Evolutionary conservation across 2,888 invertebrate species (phyloP).

Genomic region (Dioctria linearis): DNA sequence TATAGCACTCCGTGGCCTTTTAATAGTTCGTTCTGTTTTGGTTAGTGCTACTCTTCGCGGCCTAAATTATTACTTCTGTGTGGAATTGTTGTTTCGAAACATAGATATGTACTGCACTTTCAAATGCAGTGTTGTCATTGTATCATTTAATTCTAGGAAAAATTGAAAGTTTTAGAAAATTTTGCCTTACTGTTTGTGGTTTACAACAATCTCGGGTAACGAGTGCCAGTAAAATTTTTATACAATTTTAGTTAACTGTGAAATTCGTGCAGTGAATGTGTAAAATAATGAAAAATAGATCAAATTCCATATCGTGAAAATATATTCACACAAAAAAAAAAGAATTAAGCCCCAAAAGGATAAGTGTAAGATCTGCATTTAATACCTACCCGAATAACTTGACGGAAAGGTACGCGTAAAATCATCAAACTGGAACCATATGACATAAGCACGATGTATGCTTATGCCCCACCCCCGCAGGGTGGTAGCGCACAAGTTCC

Average conservation of each 20-base stretch:
- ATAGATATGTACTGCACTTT: too few species aligned
- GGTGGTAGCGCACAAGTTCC: conserved; percentile 60
- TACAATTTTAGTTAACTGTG: neutral
- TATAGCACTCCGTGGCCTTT: conserved; percentile 35
- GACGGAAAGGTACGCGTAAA: neutral
- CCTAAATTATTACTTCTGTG: neutral
- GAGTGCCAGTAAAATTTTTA: too few species aligned
- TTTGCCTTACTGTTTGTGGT: too few species aligned
- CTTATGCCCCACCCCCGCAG: conserved; percentile 61
- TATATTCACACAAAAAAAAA: too few species aligned
- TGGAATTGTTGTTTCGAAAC: too few species aligned
- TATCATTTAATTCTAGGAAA: neutral
- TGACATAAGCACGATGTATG: conserved; percentile 62
- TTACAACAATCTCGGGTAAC: too few species aligned
- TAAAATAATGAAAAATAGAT: conserved; percentile 16
- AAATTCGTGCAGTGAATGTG: conserved; percentile 11
- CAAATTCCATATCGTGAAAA: neutral
- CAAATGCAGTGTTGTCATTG: neutral
- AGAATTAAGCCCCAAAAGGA: too few species aligned
- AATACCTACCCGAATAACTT: neutral
- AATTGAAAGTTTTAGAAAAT: neutral
- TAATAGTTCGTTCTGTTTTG: conserved; percentile 24
- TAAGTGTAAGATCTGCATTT: neutral
- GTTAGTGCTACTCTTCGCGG: conserved; percentile 20
- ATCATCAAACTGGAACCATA: conserved; percentile 61